These are phyloP conservation scores for Ochropleura leucogaster DNA, from an alignment of 2,888 invertebrate species.

Conservation along the genomic window DNA sequence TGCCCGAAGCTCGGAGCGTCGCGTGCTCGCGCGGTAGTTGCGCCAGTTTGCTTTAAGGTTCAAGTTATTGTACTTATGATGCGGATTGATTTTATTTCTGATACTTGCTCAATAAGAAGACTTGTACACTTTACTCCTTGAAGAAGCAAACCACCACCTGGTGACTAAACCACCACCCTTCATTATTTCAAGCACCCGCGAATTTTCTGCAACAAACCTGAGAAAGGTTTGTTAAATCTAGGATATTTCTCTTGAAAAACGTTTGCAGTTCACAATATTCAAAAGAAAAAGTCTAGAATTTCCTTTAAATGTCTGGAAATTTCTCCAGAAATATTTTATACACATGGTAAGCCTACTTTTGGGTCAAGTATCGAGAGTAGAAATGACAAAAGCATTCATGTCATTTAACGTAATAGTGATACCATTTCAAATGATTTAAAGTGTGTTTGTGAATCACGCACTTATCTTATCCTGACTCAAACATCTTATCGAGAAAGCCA, in stretches of 20 bases:
- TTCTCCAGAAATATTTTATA: not conserved
- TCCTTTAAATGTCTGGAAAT: not conserved
- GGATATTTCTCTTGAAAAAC: not conserved
- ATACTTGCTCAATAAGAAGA: no score
- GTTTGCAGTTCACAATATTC: not conserved
- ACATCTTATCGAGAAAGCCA: conserved; percentile 25
- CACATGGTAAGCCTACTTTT: not conserved
- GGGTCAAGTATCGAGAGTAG: not conserved
- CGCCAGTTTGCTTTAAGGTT: no score
- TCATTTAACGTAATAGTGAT: conserved; percentile 12
- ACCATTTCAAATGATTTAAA: conserved; percentile 27
- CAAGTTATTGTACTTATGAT: no score
- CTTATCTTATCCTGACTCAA: conserved; percentile 24
- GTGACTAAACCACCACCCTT: not conserved
- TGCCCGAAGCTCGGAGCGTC: no score
- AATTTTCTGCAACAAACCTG: not conserved
- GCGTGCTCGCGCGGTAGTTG: no score
- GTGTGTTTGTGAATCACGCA: conserved; percentile 33
- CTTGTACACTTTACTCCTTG: no score
- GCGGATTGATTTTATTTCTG: no score
- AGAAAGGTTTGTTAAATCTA: no score
- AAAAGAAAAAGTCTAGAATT: not conserved
- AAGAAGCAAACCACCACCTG: not conserved
- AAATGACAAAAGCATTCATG: conserved; percentile 7
- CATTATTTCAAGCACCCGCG: not conserved